phyloP scores from a whole-genome alignment of 2,888 invertebrate species.

The Patella pellucida region DNA sequence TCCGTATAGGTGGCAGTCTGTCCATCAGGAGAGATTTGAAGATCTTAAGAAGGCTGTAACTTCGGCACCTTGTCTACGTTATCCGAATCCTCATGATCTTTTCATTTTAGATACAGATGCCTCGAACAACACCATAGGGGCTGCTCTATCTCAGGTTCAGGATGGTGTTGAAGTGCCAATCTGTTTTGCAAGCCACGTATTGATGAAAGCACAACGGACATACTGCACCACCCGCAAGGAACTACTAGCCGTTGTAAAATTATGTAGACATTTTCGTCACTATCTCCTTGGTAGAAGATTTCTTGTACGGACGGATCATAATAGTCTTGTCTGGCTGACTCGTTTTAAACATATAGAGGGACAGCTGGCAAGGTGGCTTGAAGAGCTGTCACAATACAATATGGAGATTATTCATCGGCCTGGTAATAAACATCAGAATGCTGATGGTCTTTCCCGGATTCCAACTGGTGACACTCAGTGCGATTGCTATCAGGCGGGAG shows the following conservation, averaged over 20 bases:
- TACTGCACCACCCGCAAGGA: constrained; percentile 31
- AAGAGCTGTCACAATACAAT: constrained; percentile 38
- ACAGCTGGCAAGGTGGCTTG: constrained; percentile 40
- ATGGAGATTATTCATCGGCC: constrained; percentile 27
- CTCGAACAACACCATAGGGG: too few species aligned
- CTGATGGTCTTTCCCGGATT: constrained; percentile 29
- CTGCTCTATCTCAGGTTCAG: constrained; percentile 38
- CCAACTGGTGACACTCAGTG: neutral
- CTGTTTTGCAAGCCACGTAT: too few species aligned
- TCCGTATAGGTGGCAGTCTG: too few species aligned
- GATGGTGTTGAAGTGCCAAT: constrained; percentile 34
- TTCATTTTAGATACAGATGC: too few species aligned
- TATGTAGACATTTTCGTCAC: constrained; percentile 34
- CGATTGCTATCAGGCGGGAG: constrained; percentile 10
- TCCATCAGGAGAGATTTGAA: too few species aligned
- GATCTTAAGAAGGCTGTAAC: too few species aligned
- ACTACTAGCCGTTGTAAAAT: constrained; percentile 33
- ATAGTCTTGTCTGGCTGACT: constrained; percentile 33
- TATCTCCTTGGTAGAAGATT: constrained; percentile 35
- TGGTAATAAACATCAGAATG: constrained; percentile 28
- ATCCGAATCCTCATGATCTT: too few species aligned
- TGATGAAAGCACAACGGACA: constrained; percentile 31
- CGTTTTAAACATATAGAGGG: constrained; percentile 35
- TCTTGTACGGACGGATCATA: constrained; percentile 37
- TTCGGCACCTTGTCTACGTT: too few species aligned